Percentiles rank a stretch among this genome's conserved stretches.
phyloP scores from a whole-genome alignment of 2,797 vertebrate genomes.

The Cephalopachus bancanus region DNA sequence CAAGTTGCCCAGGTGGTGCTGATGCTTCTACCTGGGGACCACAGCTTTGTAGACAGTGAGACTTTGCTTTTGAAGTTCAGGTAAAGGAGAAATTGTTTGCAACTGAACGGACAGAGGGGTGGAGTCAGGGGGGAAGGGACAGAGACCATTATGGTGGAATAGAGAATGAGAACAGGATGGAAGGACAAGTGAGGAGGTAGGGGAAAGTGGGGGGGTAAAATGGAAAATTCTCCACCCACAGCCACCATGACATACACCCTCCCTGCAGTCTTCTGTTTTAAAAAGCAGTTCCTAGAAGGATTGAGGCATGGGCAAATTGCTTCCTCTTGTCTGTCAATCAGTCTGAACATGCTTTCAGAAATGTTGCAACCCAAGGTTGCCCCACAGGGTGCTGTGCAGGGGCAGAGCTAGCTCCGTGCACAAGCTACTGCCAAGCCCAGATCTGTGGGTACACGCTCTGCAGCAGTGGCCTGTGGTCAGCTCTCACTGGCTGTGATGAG shows the following conservation, averaged over 20 bases:
- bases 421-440: not conserved
- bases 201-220: rapidly evolving
- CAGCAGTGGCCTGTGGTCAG: rapidly evolving
- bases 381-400: not conserved
- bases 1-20: too few relatives aligned
- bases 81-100: not conserved
- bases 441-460: rapidly evolving
- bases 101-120: not conserved
- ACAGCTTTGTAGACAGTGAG: rapidly evolving
- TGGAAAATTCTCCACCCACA: too few relatives aligned
- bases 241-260: rapidly evolving
- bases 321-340: not conserved
- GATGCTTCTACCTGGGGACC: not conserved
- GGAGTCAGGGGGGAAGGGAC: too few relatives aligned
- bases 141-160: rapidly evolving
- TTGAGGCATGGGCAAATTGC: not conserved
- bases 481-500: not conserved
- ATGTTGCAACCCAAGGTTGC: slow-evolving; percentile 41
- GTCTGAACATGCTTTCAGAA: slow-evolving; percentile 46
- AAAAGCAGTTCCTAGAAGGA: slow-evolving; percentile 59
- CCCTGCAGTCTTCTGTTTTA: slow-evolving; percentile 13
- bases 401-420: not conserved
- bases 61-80: not conserved
- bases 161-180: not conserved
- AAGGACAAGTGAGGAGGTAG: not conserved